phyloP scores from a whole-genome alignment of 2,113 vertebrate genomes.

The Pseudorectes ferrugineus region DNA sequence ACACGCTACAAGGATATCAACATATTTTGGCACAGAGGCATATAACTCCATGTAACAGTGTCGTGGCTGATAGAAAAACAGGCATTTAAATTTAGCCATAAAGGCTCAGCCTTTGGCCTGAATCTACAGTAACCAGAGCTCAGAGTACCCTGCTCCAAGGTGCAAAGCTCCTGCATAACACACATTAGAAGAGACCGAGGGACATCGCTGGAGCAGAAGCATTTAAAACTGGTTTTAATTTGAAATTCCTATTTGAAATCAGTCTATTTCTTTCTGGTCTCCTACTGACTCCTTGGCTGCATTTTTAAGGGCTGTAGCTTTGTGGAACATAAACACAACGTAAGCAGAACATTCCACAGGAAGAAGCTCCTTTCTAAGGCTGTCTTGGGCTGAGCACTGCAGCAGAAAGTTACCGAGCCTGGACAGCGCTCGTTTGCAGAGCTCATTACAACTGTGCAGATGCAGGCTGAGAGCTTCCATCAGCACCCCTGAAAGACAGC shows the following conservation, averaged over 20 bases:
- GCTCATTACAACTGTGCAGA: neutral
- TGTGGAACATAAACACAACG: neutral
- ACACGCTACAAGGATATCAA: neutral
- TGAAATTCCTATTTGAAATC: neutral
- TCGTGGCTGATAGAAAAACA: neutral
- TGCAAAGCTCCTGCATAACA: neutral
- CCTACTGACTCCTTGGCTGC: neutral
- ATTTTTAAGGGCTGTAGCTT: neutral
- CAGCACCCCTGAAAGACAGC: neutral
- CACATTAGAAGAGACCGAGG: neutral
- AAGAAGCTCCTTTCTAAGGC: neutral
- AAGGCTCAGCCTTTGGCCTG: neutral
- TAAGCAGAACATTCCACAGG: neutral
- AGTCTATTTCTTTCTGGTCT: neutral
- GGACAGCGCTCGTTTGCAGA: rapidly evolving
- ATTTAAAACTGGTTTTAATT: neutral
- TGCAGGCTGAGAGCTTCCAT: neutral
- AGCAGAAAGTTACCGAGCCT: rapidly evolving
- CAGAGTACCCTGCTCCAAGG: neutral
- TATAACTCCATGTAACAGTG: neutral
- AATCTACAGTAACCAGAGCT: neutral
- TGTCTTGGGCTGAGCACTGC: neutral
- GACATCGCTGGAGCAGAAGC: neutral
- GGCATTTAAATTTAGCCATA: neutral
- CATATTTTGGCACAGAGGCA: neutral